Base-by-base conservation (phyloP, 2,113 vertebrate species). In the Tangachromis dhanisi region DNA sequence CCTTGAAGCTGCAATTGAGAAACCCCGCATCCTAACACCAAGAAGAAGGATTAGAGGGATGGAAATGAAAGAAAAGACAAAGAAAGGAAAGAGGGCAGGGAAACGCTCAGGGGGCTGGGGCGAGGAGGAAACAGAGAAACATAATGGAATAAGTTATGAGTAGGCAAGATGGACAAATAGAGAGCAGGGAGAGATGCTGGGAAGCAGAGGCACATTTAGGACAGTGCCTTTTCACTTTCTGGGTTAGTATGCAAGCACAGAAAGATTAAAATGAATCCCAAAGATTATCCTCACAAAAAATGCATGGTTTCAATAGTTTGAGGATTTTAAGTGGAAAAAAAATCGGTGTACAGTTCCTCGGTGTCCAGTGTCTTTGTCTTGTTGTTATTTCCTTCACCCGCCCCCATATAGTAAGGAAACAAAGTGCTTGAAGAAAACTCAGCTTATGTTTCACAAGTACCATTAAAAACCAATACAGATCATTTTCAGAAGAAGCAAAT, bases 81-180 rank as follows among this genome's bases (percentile, higher is more conserved):
- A 84, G 81, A 55, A 31, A 40, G 40, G 4, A 59, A 73, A 89
- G 54, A 84, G 31, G 40, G 16, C 17, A 42, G 57, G 57, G 55
- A 53, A n/a, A 57, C 21, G 53, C 63, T 61, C 33, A 2, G 73
- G 38, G 87, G 76, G 78, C 21, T 7, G 3, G 66, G 84, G 81
- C 9, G 33, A 78, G 84, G 38, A 40, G n/a, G 84, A 85, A 79
- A 57, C 49, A 8, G 63, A 76, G 83, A 51, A 78, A 33, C 73
- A 88, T 86, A 89, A 90, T 88, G 88, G 86, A 93, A 90, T 88
- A 90, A 87, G 78, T 94, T 91, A 89, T 87, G 89, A 92, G 81
- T 80, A 11, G 38, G 89, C 82, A 86, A 92, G 89, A 94, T 92
- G 89, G 88, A 87, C 76, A 86, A 87, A 92, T 83, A 86, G 73